Evolutionary conservation across 2,113 vertebrate species (phyloP).

Genomic region (Albula glossodonta): DNA sequence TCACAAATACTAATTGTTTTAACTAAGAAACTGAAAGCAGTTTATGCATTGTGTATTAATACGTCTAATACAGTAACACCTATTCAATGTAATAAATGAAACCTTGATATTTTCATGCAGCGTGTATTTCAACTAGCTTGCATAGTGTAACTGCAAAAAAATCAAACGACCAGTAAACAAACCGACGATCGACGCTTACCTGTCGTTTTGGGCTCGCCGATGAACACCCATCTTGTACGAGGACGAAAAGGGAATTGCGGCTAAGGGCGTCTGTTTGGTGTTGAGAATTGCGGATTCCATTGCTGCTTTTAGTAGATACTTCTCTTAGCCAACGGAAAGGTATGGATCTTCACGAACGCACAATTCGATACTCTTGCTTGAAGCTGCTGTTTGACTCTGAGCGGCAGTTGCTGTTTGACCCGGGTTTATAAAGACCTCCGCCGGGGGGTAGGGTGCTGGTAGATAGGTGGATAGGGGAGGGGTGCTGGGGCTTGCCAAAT

Average conservation of each 20-base stretch:
- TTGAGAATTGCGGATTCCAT: conserved; percentile 56
- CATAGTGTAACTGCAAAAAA: neutral
- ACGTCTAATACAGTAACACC: neutral
- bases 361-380: neutral
- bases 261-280: conserved; percentile 33
- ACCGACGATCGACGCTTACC: conserved; percentile 40
- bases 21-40: neutral
- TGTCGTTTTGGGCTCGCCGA: conserved; percentile 32
- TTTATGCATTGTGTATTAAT: neutral
- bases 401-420: neutral
- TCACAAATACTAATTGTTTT: neutral
- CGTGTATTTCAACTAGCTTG: neutral
- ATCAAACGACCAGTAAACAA: neutral
- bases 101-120: neutral
- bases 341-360: neutral
- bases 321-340: neutral
- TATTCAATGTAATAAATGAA: neutral
- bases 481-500: conserved; percentile 20
- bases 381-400: conserved; percentile 11
- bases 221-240: conserved; percentile 17
- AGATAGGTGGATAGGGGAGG: conserved; percentile 34
- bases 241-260: conserved; percentile 21
- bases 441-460: conserved; percentile 8
- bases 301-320: conserved; percentile 13
- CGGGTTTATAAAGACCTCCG: conserved; percentile 39